Conservation (phyloP, 2,797 vertebrate species). For the Amphiprion clarkii region DNA sequence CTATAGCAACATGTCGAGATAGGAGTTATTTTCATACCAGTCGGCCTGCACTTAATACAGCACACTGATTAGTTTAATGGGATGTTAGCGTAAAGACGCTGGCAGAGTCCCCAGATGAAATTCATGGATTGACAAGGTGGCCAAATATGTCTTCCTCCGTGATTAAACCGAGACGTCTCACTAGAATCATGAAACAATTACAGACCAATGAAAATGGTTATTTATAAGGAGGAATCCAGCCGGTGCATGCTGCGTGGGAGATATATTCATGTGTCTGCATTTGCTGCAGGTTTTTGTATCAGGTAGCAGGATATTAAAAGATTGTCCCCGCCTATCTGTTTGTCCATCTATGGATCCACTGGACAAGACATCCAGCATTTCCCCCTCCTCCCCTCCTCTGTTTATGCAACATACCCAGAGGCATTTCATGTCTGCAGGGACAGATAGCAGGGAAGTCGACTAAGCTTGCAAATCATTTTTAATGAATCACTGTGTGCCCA, state of each 20-base stretch:
- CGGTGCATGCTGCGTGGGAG: neutral
- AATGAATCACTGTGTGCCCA: conserved; percentile 65
- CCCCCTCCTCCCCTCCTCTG: conserved; percentile 26
- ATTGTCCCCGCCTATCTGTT: conserved; percentile 37
- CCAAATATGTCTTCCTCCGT: conserved; percentile 32
- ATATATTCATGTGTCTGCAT: conserved; percentile 19
- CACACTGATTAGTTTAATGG: conserved; percentile 56
- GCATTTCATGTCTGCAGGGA: conserved; percentile 46
- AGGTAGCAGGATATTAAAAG: conserved; percentile 13
- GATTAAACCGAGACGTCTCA: conserved; percentile 26
- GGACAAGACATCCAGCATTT: conserved; percentile 31
- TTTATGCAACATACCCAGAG: conserved; percentile 31
- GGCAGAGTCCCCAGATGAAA: conserved; percentile 18
- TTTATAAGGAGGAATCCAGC: neutral
- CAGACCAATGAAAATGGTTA: conserved; percentile 18
- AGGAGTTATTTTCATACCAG: conserved; percentile 29
- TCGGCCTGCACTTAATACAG: conserved; percentile 11
- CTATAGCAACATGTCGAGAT: conserved; percentile 37
- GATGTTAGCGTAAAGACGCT: conserved; percentile 45
- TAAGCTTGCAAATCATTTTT: conserved; percentile 72
- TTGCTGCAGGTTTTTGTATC: conserved; percentile 13
- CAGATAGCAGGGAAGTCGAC: conserved; percentile 44
- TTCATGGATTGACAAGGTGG: conserved; percentile 11
- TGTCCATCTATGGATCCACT: conserved; percentile 49
- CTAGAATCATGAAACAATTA: conserved; percentile 15